Percentiles rank a stretch among this genome's conserved stretches.
Evolutionary conservation across 2,888 invertebrate species (phyloP).

Genomic region (Pterobdella sp.): DNA sequence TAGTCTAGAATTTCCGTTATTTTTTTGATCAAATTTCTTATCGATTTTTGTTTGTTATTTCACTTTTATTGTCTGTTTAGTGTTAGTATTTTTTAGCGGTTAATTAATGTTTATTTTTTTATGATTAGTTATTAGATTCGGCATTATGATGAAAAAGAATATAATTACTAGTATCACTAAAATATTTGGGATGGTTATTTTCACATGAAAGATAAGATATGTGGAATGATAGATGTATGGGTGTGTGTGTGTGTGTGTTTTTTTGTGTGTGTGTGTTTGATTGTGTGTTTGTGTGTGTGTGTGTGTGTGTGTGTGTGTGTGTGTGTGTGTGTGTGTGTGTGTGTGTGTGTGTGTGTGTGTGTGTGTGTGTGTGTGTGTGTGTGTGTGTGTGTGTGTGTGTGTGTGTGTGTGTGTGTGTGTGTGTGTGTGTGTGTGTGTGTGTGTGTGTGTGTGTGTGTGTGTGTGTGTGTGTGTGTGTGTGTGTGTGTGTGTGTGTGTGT

Average conservation of each 20-base stretch:
- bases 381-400: constrained; percentile 11
- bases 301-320: constrained; percentile 11
- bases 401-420: constrained; percentile 14
- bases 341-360: constrained; percentile 15
- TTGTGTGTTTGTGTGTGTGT: not conserved
- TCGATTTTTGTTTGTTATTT: too few species aligned
- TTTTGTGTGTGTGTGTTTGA: not conserved
- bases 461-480: constrained; percentile 18
- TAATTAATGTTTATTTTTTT: too few species aligned
- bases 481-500: constrained; percentile 16
- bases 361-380: constrained; percentile 11
- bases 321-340: constrained; percentile 7
- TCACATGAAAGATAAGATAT: too few species aligned
- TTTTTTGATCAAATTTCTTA: too few species aligned
- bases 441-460: constrained; percentile 8
- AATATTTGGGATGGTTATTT: too few species aligned
- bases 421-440: constrained; percentile 4
- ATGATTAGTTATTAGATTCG: too few species aligned
- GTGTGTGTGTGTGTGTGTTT: constrained; percentile 17
- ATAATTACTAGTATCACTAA: too few species aligned
- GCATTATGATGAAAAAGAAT: too few species aligned
- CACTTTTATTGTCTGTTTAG: too few species aligned
- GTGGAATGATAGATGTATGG: too few species aligned
- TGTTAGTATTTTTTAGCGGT: too few species aligned
- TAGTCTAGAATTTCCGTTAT: too few species aligned